These are phyloP conservation scores for Toxotes lorentzi DNA, from an alignment of 2,797 vertebrate species.

Conservation along the genomic window DNA sequence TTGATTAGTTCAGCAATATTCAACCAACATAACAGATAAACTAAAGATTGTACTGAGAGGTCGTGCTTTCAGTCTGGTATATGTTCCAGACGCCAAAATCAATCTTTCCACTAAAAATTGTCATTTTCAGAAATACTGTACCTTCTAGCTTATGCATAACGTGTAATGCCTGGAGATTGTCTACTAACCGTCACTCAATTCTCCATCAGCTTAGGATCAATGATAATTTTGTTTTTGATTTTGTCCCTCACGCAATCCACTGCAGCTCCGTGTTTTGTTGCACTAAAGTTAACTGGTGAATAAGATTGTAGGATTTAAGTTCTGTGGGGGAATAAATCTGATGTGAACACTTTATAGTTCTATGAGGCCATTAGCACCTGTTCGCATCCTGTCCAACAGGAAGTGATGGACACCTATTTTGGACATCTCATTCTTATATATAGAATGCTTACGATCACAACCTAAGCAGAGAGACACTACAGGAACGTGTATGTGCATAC, in stretches of 20 bases:
- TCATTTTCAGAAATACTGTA: conserved; percentile 12
- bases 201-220: conserved; percentile 9
- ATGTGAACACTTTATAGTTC: conserved; percentile 19
- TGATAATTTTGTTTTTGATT: conserved; percentile 11
- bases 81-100: conserved; percentile 17
- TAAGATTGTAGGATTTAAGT: conserved; percentile 7
- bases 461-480: conserved; percentile 1
- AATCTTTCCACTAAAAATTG: not conserved
- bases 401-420: conserved; percentile 51
- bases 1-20: conserved; percentile 46
- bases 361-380: conserved; percentile 64
- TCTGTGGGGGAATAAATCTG: not conserved
- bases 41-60: not conserved
- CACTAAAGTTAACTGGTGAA: conserved; percentile 3
- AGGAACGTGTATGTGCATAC: conserved; percentile 6
- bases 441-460: not conserved
- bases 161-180: conserved; percentile 15
- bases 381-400: conserved; percentile 78
- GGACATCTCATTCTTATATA: conserved; percentile 3
- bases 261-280: not conserved
- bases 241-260: not conserved
- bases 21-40: conserved; percentile 38
- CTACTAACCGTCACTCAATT: conserved; percentile 1
- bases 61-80: not conserved
- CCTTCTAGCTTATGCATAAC: conserved; percentile 3